Percentiles rank a stretch among this genome's conserved stretches.
These are phyloP conservation scores for Sciurus niger DNA, from an alignment of 2,113 vertebrate genomes.

Conservation along the genomic window DNA sequence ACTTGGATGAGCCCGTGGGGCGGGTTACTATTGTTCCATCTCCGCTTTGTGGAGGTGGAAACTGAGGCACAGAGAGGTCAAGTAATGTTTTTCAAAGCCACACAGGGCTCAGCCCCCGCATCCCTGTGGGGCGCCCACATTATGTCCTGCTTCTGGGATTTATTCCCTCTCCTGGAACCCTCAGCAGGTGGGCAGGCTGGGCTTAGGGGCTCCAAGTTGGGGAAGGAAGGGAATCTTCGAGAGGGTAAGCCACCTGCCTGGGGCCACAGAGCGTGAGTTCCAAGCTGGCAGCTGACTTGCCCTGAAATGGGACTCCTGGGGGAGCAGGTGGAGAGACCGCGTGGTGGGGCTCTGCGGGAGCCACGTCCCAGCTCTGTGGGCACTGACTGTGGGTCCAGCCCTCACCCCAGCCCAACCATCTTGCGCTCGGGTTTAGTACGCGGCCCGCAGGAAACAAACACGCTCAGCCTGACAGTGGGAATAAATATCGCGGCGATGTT, in stretches of 20 bases:
- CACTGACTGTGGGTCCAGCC: too few species aligned
- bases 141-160: neutral
- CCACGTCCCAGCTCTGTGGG: too few species aligned
- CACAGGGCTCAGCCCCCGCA: neutral
- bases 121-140: too few species aligned
- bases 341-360: too few species aligned
- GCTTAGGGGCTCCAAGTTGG: fast-evolving
- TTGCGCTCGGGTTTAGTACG: conserved; percentile 84
- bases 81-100: neutral
- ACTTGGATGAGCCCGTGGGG: too few species aligned
- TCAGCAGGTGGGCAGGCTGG: fast-evolving
- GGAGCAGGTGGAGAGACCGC: neutral
- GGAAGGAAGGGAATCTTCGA: neutral
- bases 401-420: too few species aligned
- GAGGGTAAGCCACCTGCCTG: neutral
- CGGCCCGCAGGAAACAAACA: conserved; percentile 90
- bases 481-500: conserved; percentile 89
- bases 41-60: neutral
- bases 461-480: conserved; percentile 89
- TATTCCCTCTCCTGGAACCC: neutral
- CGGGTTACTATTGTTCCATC: fast-evolving
- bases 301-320: neutral
- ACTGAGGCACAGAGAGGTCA: neutral
- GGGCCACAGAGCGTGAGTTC: neutral
- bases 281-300: fast-evolving